phyloP scores from a whole-genome alignment of 2,797 vertebrate species.

The Falco peregrinus region DNA sequence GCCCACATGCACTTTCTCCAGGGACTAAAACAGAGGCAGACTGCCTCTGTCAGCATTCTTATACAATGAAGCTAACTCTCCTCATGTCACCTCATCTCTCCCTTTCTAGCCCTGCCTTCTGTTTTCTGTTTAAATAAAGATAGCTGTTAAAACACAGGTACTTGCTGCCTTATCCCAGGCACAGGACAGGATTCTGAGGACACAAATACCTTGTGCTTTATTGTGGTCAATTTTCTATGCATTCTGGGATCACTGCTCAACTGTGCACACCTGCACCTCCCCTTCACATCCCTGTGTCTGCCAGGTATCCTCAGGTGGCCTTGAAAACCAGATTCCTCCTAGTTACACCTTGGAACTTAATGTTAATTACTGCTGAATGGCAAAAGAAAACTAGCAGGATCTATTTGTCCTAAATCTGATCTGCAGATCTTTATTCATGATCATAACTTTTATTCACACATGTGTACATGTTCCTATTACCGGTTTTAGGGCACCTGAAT shows the following conservation, averaged over 20 bases:
- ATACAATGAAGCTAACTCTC: background rate
- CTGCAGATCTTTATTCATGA: background rate
- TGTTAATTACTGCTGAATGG: background rate
- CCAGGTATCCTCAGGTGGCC: background rate
- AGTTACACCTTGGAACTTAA: background rate
- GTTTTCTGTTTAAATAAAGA: background rate
- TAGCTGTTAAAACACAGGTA: background rate
- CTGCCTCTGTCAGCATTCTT: constrained; percentile 24
- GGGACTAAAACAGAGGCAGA: constrained; percentile 1
- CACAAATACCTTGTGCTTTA: background rate
- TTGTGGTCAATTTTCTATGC: background rate
- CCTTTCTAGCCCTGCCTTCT: background rate
- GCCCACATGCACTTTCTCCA: background rate
- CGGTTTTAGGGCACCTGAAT: background rate
- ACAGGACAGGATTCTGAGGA: background rate
- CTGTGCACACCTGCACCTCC: background rate
- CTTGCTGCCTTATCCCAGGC: background rate
- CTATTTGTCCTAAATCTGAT: background rate
- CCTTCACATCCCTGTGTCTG: background rate
- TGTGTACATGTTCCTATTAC: rapidly evolving
- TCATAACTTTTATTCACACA: background rate
- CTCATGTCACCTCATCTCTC: background rate
- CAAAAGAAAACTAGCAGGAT: background rate
- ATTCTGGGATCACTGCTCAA: background rate
- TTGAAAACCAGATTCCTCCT: background rate